Evolutionary conservation across 2,888 invertebrate species (phyloP).

Genomic region (Mycalesis mineus): DNA sequence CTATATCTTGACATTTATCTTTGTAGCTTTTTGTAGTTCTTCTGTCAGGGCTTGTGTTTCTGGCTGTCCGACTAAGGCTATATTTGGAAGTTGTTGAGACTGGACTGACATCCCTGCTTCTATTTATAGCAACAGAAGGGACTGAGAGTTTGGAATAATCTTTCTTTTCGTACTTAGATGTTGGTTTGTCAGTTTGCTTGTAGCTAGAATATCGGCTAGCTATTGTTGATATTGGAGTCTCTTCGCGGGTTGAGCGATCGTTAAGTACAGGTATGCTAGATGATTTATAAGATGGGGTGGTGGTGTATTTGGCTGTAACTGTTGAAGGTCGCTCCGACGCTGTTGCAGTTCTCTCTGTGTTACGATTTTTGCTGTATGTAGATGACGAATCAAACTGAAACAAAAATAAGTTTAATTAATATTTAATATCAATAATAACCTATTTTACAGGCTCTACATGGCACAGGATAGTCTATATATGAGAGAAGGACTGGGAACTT

Average conservation of each 20-base stretch:
- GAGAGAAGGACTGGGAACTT: no score
- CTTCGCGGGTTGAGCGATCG: conserved; percentile 60
- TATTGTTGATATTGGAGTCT: conserved; percentile 62
- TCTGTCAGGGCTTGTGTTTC: conserved; percentile 73
- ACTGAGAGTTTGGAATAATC: conserved; percentile 70
- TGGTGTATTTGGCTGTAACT: conserved; percentile 68
- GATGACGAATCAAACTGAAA: conserved; percentile 68
- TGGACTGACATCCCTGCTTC: conserved; percentile 79
- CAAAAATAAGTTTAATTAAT: conserved; percentile 16
- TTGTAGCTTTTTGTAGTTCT: conserved; percentile 56
- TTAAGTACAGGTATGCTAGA: conserved; percentile 68
- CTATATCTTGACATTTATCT: conserved; percentile 76
- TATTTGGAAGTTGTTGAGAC: conserved; percentile 64
- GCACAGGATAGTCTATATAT: no score
- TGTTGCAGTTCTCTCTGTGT: conserved; percentile 45
- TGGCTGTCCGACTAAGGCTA: conserved; percentile 58
- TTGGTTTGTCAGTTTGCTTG: conserved; percentile 39
- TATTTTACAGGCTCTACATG: no score
- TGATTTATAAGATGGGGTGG: conserved; percentile 65
- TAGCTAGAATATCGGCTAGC: conserved; percentile 66
- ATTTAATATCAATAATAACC: no score
- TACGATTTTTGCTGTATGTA: conserved; percentile 58
- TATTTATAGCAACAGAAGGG: conserved; percentile 49
- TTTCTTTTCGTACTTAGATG: conserved; percentile 62
- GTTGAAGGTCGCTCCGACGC: conserved; percentile 58